Evolutionary conservation across 2,113 vertebrate genomes (phyloP).

Genomic region (Tragelaphus imberbis): DNA sequence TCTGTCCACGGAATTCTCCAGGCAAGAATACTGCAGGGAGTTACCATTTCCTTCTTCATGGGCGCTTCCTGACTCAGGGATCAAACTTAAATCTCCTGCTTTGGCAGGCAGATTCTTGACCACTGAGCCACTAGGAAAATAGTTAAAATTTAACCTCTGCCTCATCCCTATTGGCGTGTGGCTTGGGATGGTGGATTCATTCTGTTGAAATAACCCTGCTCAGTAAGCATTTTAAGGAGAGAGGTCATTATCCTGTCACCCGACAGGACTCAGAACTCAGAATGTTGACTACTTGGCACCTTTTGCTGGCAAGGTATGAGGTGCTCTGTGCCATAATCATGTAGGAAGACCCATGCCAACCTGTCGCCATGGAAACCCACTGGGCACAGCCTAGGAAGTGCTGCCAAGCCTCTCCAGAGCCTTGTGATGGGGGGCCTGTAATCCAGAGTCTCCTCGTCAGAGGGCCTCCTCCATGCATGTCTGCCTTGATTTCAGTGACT

Average conservation of each 20-base stretch:
- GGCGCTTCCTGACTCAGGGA: background rate
- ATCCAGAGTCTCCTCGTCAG: background rate
- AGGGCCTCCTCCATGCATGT: background rate
- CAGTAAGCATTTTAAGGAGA: background rate
- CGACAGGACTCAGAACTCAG: background rate
- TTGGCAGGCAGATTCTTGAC: background rate
- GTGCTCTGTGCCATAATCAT: background rate
- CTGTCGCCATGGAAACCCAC: background rate
- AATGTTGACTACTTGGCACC: background rate
- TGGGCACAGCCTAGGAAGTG: background rate
- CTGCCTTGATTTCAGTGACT: background rate
- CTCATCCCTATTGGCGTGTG: rapidly evolving
- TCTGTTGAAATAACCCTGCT: background rate
- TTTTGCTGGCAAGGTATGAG: background rate
- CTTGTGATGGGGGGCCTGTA: background rate
- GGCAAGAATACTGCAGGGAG: background rate
- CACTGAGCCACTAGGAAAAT: background rate
- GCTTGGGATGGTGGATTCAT: background rate
- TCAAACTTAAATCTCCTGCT: background rate
- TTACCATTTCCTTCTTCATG: background rate
- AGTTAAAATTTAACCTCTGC: background rate
- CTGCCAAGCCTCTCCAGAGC: background rate
- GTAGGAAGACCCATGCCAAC: too few relatives aligned
- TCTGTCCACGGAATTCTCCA: background rate
- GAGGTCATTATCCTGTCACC: background rate